These are phyloP conservation scores for Oryzias sinensis DNA, from an alignment of 2,797 vertebrate species.

Conservation along the genomic window DNA sequence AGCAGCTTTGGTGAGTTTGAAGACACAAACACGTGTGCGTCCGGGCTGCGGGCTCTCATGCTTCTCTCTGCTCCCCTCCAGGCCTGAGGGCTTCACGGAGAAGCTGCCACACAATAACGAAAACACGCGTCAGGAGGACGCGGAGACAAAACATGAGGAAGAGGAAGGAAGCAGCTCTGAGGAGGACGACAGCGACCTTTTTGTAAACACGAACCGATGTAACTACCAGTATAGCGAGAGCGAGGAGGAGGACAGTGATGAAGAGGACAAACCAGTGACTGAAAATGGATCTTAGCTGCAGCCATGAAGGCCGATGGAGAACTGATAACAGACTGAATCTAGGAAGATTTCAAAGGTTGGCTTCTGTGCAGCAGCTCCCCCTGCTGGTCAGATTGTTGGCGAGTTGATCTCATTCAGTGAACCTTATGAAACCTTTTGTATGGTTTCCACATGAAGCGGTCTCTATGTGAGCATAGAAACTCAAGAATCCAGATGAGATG, in stretches of 20 bases:
- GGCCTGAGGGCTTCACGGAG: slow-evolving; percentile 79
- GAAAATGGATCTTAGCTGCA: slow-evolving; percentile 25
- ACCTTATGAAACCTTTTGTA: background rate
- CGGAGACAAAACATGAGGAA: slow-evolving; percentile 50
- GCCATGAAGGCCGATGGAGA: slow-evolving; percentile 1
- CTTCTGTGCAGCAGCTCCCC: slow-evolving; percentile 7
- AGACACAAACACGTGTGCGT: background rate
- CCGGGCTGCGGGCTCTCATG: background rate
- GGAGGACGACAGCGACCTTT: slow-evolving; percentile 85
- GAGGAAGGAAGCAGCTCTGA: slow-evolving; percentile 71
- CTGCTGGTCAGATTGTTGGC: slow-evolving; percentile 3
- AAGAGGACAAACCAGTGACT: slow-evolving; percentile 39
- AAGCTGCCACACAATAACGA: slow-evolving; percentile 38
- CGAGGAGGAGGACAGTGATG: slow-evolving; percentile 45
- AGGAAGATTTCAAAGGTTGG: background rate
- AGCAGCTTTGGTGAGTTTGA: slow-evolving; percentile 80
- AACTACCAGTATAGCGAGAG: slow-evolving; percentile 84
- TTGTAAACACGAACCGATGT: slow-evolving; percentile 88
- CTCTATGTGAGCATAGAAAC: too few relatives aligned
- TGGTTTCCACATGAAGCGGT: too few relatives aligned
- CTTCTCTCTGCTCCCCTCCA: slow-evolving; percentile 34
- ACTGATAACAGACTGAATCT: slow-evolving; percentile 23
- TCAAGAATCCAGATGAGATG: too few relatives aligned
- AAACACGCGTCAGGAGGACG: slow-evolving; percentile 24
- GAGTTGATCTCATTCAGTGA: background rate